Evolutionary conservation across 2,797 vertebrate species (phyloP), one percentile per base, ranked within the genome.

Genomic region (Myotis planiceps): DNA sequence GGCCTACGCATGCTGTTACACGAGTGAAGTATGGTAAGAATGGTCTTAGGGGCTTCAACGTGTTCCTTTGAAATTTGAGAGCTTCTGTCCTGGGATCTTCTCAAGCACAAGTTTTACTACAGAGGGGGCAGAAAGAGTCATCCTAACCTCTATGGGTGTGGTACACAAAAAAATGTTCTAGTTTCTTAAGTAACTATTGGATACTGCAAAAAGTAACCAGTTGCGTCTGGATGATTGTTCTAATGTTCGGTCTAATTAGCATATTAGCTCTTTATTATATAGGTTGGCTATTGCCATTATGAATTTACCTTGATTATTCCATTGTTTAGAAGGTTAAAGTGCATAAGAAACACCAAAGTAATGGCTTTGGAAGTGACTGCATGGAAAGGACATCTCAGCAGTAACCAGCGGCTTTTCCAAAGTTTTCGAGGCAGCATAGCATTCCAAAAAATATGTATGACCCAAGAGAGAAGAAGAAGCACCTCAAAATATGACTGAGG

Each of bases 151-250:
- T 72, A 5, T 51, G 34, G n/a, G 4, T 47, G 3, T 55, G 39
- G 3, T 18, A 34, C 1, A 55, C 66, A 88, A 88, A 90, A 90
- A 51, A 16, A 69, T 9, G 6, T 1, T 47, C 16, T 47, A 13
- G 29, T 84, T 88, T 83, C 8, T 42, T 37, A 14, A 8, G 29
- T 5, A 7, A 19, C 14, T 66, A 53, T n/a, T 39, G 25, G n/a
- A 29, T 13, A 13, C 12, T 63, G 32, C 27, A 94, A 69, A 80
- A 84, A 39, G 6, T 71, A 65, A 34, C 7, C 9, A 55, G 3
- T 10, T 81, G 42, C 9, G 42, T 42, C 42, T 0, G 0, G 21
- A 9, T 1, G 1, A 8, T 53, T 9, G 3, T 53, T 23, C 51
- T 53, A 19, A 21, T 53, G 19, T 8, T 53, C 8, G 21, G 51